phyloP scores from a whole-genome alignment of 1,140 invertebrate genomes.

The Parasteatoda tepidariorum region DNA sequence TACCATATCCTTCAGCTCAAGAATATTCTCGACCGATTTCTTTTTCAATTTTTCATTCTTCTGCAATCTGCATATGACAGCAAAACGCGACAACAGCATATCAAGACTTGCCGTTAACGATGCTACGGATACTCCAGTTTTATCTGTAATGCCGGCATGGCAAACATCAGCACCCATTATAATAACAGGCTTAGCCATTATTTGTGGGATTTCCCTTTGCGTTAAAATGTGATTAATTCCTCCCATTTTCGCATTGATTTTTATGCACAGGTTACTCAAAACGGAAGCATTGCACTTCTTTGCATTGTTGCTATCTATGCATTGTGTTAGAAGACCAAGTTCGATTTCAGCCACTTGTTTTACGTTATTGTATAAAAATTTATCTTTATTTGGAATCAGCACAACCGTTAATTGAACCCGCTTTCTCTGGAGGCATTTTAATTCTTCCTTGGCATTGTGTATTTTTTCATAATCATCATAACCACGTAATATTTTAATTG shows the following conservation, averaged over 20 bases:
- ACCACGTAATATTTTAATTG: neutral
- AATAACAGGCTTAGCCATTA: slow-evolving; percentile 72
- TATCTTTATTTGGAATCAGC: slow-evolving; percentile 20
- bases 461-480: no score
- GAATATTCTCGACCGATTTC: slow-evolving; percentile 48
- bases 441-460: neutral
- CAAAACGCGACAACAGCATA: slow-evolving; percentile 51
- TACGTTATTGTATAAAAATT: slow-evolving; percentile 68
- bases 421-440: neutral
- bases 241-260: slow-evolving; percentile 87
- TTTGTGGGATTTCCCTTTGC: slow-evolving; percentile 51
- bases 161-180: slow-evolving; percentile 89
- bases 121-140: slow-evolving; percentile 79
- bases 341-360: slow-evolving; percentile 80
- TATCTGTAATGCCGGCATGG: slow-evolving; percentile 79
- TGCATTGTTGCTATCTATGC: slow-evolving; percentile 76
- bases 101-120: slow-evolving; percentile 71
- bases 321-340: slow-evolving; percentile 84
- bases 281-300: slow-evolving; percentile 68
- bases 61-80: slow-evolving; percentile 49
- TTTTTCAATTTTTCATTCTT: slow-evolving; percentile 39
- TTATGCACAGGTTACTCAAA: slow-evolving; percentile 80
- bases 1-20: slow-evolving; percentile 76
- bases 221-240: slow-evolving; percentile 75
- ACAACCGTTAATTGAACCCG: slow-evolving; percentile 1